Evolutionary conservation across 53 echinoderm and acorn worm genomes (phyloP), one percentile per base, ranked within the genome.

Genomic region (Patiria pectinifera): DNA sequence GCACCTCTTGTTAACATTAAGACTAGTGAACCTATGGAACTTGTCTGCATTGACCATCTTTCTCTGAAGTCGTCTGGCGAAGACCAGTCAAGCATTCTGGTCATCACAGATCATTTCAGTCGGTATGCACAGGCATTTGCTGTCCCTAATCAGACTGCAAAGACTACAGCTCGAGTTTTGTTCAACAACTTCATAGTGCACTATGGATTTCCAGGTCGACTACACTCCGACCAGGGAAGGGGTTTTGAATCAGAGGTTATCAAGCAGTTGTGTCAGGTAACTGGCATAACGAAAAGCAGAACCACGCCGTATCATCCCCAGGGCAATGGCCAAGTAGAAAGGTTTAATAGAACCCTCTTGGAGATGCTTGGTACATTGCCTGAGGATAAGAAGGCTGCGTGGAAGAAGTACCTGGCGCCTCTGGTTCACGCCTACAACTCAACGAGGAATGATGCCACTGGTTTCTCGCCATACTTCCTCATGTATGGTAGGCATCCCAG

Each of bases 231-330:
- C 85, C 94, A 94, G 60, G 94, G 91, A 22, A 63, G 81, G 69
- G 62, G 78, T 58, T 94, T 94, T 69, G 79, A 91, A 44, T 35
- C 47, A 4, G 75, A 10, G 4, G 59, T 94, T 0, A 94, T 94
- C 16, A 48, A 61, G 60, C 71, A 89, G 23, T 66, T 93, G 7
- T 89, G 66, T 71, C 24, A 45, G 4, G n/a, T 89, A 21, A 35
- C n/a, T 72, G 93, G 90, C 19, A 93, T 93, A 35, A 69, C 61
- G 2, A 93, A 94, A 74, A 81, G 81, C 23, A n/a, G 81, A 43
- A 94, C 94, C 19, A 87, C 92, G 11, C 91, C 91, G 0, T 94
- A 91, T 26, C 91, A 94, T 25, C 94, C 94, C 6, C 86, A 91
- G 66, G 87, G 94, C 4, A 86, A 91, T 66, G 77, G 59, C 16